These are phyloP conservation scores for Perizoma flavofasciatum DNA, from an alignment of 2,888 invertebrate species.

Conservation along the genomic window DNA sequence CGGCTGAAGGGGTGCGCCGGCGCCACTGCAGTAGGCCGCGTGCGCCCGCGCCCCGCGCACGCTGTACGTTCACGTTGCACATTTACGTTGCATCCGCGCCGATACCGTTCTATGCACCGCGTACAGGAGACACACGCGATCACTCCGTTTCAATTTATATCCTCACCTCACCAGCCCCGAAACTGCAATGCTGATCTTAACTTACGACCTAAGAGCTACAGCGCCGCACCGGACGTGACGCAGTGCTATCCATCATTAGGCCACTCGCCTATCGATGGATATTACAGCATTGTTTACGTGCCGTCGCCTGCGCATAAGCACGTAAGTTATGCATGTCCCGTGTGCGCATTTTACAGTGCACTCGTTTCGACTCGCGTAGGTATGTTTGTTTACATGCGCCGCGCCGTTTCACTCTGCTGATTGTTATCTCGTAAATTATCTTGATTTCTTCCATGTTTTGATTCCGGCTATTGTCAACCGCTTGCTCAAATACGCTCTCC, in stretches of 20 bases:
- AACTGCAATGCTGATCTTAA: constrained; percentile 28
- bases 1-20: constrained; percentile 55
- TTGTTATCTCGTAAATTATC: constrained; percentile 28
- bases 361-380: constrained; percentile 58
- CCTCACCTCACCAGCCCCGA: constrained; percentile 17
- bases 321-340: constrained; percentile 77
- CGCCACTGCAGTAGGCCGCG: constrained; percentile 54
- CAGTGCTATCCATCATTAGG: constrained; percentile 42
- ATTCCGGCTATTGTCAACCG: constrained; percentile 17
- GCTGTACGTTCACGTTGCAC: constrained; percentile 58
- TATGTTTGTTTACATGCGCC: constrained; percentile 65
- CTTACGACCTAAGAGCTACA: constrained; percentile 21
- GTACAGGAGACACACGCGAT: constrained; percentile 47
- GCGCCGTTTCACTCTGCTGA: constrained; percentile 39
- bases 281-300: constrained; percentile 65
- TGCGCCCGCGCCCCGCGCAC: constrained; percentile 65
- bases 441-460: constrained; percentile 22
- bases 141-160: constrained; percentile 41
- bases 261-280: constrained; percentile 53
- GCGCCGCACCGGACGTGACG: constrained; percentile 38
- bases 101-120: constrained; percentile 32
- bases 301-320: constrained; percentile 56
- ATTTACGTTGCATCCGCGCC: constrained; percentile 53
- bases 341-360: constrained; percentile 66
- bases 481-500: constrained; percentile 32